These are phyloP conservation scores for Ophion ventricosus DNA, from an alignment of 2,888 invertebrate species.

Conservation along the genomic window DNA sequence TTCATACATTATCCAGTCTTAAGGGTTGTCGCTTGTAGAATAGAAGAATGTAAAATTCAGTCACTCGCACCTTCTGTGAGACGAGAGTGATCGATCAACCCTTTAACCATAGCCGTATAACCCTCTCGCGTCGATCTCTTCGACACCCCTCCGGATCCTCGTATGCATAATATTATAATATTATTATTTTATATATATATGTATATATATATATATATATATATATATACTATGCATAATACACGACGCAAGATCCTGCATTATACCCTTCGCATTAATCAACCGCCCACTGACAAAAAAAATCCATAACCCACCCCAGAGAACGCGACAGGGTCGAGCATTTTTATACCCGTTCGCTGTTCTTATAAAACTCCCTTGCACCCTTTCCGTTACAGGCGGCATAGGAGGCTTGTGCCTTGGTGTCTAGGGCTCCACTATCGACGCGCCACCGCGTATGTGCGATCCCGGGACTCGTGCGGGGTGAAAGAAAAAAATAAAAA, in stretches of 20 bases:
- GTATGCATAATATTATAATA: constrained; percentile 66
- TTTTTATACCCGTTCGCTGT: constrained; percentile 69
- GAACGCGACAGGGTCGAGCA: constrained; percentile 53
- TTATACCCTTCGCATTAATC: constrained; percentile 73
- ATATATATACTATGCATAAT: constrained; percentile 37
- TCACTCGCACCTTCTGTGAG: constrained; percentile 47
- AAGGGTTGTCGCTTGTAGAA: neutral
- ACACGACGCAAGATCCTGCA: constrained; percentile 60
- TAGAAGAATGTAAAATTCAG: constrained; percentile 13
- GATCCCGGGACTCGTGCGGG: constrained; percentile 65
- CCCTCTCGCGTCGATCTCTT: constrained; percentile 40
- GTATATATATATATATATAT: constrained; percentile 4
- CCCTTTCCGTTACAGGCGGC: constrained; percentile 50
- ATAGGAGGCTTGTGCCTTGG: constrained; percentile 57
- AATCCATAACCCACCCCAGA: constrained; percentile 72
- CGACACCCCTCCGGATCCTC: constrained; percentile 52
- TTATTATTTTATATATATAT: constrained; percentile 38
- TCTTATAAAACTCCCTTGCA: constrained; percentile 46
- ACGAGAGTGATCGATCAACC: constrained; percentile 71
- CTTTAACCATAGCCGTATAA: constrained; percentile 65
- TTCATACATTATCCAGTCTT: constrained; percentile 1
- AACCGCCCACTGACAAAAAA: constrained; percentile 70
- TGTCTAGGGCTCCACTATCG: constrained; percentile 43
- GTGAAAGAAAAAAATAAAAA: constrained; percentile 74
- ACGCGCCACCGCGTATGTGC: constrained; percentile 15